Conservation (phyloP, 2,113 vertebrate species). For the Opisthocomus hoazin region DNA sequence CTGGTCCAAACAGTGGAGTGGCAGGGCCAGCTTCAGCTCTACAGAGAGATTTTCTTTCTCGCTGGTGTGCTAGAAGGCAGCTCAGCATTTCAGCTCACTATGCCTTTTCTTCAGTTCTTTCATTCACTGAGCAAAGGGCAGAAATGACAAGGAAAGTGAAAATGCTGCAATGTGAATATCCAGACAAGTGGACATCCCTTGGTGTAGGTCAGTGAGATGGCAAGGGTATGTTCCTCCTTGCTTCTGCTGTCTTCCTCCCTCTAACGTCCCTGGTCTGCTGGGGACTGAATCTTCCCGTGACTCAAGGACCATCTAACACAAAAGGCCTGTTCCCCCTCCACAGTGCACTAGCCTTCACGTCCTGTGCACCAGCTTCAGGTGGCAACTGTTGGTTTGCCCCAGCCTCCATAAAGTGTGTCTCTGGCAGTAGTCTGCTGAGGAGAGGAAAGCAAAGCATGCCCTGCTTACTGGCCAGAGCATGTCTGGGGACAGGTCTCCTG, state of each 20-base stretch:
- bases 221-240: background rate
- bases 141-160: background rate
- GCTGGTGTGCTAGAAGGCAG: background rate
- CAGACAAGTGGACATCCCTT: background rate
- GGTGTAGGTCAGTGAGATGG: background rate
- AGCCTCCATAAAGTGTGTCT: accelerated
- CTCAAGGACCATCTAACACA: background rate
- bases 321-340: background rate
- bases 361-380: accelerated
- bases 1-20: background rate
- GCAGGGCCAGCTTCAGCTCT: background rate
- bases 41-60: background rate
- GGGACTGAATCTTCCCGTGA: too few species aligned
- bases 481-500: background rate
- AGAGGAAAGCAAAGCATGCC: background rate
- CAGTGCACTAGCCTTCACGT: background rate
- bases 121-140: background rate
- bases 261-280: accelerated
- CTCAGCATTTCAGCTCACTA: background rate
- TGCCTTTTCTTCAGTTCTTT: background rate
- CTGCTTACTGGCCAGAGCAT: background rate
- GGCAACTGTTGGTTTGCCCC: background rate
- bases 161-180: background rate
- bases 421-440: background rate
- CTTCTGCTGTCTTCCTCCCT: background rate